A percentile compares a stretch with the other conserved stretches of the same genome.
These are phyloP conservation scores for Chloroclysta siterata DNA, from an alignment of 2,888 invertebrate genomes.

Conservation along the genomic window DNA sequence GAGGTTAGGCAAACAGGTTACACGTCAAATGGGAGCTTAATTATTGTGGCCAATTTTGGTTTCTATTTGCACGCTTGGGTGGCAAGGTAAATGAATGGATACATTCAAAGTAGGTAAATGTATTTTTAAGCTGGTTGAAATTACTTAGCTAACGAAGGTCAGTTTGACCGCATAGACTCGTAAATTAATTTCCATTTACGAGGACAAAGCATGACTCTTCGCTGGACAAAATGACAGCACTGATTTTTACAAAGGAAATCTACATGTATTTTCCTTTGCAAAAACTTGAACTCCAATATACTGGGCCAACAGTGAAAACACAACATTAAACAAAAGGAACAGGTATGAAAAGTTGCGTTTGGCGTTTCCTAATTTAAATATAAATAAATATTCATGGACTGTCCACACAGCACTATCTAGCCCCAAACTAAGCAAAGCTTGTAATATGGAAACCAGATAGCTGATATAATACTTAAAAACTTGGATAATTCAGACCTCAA, in stretches of 20 bases:
- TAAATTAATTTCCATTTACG: constrained; percentile 11
- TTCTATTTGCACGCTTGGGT: constrained; percentile 21
- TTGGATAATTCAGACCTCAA: no score
- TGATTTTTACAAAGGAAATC: background rate
- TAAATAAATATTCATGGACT: no score
- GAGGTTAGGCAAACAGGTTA: constrained; percentile 40
- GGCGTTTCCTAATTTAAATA: background rate
- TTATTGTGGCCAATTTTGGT: constrained; percentile 38
- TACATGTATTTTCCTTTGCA: background rate
- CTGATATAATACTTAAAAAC: no score
- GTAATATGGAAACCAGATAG: no score
- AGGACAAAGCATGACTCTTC: background rate
- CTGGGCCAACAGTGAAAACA: background rate
- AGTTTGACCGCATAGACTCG: background rate
- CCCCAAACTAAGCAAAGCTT: no score
- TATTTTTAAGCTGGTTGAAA: constrained; percentile 1
- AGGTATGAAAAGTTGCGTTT: background rate
- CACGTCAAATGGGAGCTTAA: constrained; percentile 36
- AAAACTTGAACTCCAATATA: background rate
- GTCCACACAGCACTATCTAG: no score
- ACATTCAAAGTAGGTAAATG: background rate
- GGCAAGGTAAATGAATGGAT: constrained; percentile 9
- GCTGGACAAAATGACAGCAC: background rate
- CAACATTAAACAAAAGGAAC: background rate
- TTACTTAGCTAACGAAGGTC: background rate